Percentiles rank a stretch among this genome's conserved stretches.
phyloP scores from a whole-genome alignment of 2,113 vertebrate species.

The Oplegnathus fasciatus region DNA sequence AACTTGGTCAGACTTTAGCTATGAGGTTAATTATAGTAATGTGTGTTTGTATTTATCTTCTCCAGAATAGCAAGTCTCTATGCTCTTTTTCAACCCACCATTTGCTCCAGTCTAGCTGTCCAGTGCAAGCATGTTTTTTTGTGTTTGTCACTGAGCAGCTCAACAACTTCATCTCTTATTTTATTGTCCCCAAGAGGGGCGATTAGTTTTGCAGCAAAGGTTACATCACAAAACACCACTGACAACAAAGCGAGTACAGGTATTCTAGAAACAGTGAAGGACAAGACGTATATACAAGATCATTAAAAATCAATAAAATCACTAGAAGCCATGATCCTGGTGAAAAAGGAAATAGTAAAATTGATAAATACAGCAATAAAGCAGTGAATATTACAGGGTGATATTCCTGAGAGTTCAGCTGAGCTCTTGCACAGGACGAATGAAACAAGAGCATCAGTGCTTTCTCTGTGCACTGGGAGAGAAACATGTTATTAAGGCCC shows the following conservation, averaged over 20 bases:
- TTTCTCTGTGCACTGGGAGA: constrained; percentile 8
- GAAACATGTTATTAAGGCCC: constrained; percentile 39
- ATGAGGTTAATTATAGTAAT: not conserved
- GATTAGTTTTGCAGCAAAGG: constrained; percentile 29
- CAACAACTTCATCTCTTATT: constrained; percentile 4
- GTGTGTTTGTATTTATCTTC: not conserved
- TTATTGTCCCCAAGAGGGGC: constrained; percentile 18
- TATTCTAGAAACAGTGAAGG: constrained; percentile 23
- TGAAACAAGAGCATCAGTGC: constrained; percentile 10
- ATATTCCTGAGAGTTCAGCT: constrained; percentile 23
- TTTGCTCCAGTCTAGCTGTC: constrained; percentile 14
- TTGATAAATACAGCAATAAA: constrained; percentile 26
- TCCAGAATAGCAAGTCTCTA: not conserved
- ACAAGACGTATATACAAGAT: constrained; percentile 3
- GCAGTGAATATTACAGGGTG: not conserved
- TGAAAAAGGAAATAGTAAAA: constrained; percentile 44
- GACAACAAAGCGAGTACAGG: not conserved
- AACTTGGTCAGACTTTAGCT: not conserved
- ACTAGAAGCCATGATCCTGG: constrained; percentile 5
- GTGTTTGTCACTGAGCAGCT: constrained; percentile 9
- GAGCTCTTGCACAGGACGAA: constrained; percentile 22
- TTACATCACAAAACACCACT: constrained; percentile 13
- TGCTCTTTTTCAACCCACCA: not conserved
- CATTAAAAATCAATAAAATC: constrained; percentile 45
- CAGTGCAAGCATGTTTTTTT: not conserved